Conservation (phyloP, 2,888 invertebrate species). For the Lasioglossum pauxillum region DNA sequence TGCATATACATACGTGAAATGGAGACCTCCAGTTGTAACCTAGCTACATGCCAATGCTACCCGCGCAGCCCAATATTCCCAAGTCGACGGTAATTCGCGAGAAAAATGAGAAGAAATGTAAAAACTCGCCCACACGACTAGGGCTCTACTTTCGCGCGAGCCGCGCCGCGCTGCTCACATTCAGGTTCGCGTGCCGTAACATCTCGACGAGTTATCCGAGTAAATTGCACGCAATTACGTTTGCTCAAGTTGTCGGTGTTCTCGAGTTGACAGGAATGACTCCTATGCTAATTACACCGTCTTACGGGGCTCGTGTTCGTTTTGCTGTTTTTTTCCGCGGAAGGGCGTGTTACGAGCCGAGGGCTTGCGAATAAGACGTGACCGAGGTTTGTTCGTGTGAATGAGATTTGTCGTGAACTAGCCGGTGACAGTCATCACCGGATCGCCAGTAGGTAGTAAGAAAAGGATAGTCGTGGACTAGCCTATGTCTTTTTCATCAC, state of each 20-base stretch:
- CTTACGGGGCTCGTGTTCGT: conserved; percentile 30
- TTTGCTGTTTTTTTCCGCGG: not conserved
- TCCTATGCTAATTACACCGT: conserved; percentile 50
- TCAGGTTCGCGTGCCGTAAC: conserved; percentile 52
- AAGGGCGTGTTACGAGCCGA: too few relatives aligned
- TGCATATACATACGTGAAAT: not conserved
- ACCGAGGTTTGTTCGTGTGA: too few relatives aligned
- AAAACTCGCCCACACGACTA: not conserved
- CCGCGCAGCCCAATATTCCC: not conserved
- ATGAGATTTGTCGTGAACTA: too few relatives aligned
- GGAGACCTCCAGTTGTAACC: not conserved
- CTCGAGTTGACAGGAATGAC: conserved; percentile 20
- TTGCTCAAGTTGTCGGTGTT: conserved; percentile 41
- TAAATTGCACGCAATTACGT: conserved; percentile 54
- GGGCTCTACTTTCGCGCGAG: conserved; percentile 3
- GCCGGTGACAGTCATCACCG: too few relatives aligned
- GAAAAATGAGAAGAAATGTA: not conserved
- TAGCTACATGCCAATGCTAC: not conserved
- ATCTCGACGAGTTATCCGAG: conserved; percentile 53
- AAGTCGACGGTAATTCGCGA: not conserved
- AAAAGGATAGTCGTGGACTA: too few relatives aligned
- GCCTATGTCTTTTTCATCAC: too few relatives aligned
- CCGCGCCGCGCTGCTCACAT: not conserved
- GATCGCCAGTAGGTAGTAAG: too few relatives aligned
- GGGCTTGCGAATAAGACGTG: too few relatives aligned